phyloP scores from a whole-genome alignment of 2,113 vertebrate genomes.

The Cyanocitta stelleri region DNA sequence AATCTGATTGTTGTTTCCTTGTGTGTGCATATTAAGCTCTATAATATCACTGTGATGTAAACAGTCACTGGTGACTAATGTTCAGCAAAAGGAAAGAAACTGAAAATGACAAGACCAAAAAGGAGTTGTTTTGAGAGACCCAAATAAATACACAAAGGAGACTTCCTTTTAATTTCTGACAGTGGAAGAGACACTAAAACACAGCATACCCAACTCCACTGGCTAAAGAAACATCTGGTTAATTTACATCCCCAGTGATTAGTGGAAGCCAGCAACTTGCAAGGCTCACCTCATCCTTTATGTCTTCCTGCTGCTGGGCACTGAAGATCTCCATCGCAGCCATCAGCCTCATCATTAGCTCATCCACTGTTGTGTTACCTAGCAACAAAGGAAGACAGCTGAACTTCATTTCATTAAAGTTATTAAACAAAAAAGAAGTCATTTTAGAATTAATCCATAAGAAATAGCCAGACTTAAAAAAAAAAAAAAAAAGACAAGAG shows the following conservation, averaged over 20 bases:
- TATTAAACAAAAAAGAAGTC: constrained; percentile 52
- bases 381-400: constrained; percentile 59
- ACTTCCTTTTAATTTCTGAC: not conserved
- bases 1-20: not conserved
- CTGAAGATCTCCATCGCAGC: constrained; percentile 98
- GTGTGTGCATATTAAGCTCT: not conserved
- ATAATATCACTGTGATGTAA: not conserved
- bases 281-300: constrained; percentile 91
- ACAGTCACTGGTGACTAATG: not conserved
- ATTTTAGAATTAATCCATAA: constrained; percentile 58
- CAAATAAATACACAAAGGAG: not conserved
- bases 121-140: not conserved
- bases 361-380: constrained; percentile 99
- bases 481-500: not conserved
- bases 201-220: not conserved
- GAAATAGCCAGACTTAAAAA: constrained; percentile 20
- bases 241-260: not conserved
- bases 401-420: constrained; percentile 52
- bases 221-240: not conserved
- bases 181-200: not conserved
- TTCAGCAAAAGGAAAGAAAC: not conserved
- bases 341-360: constrained; percentile 99
- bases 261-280: constrained; percentile 29
- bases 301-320: constrained; percentile 97
- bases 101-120: not conserved